These are phyloP conservation scores for Lithophane leautieri DNA, from an alignment of 2,888 invertebrate species.

Conservation along the genomic window DNA sequence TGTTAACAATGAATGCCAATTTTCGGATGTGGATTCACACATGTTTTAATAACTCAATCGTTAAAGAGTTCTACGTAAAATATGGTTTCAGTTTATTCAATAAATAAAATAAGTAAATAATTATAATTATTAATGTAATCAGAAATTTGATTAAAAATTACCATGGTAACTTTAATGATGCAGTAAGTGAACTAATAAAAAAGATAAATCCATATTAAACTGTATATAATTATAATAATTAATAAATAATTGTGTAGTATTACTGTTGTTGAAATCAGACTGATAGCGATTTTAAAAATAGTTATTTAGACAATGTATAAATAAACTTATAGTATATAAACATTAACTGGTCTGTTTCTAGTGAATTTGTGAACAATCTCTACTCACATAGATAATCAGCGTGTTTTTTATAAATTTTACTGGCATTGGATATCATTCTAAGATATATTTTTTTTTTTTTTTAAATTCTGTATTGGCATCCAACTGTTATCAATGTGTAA, in stretches of 20 bases:
- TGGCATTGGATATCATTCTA: conserved; percentile 23
- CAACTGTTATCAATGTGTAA: conserved; percentile 11
- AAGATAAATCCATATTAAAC: conserved; percentile 29
- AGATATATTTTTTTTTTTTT: too few species aligned
- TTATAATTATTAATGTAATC: background rate
- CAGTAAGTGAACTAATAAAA: conserved; percentile 10
- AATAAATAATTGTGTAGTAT: conserved; percentile 66
- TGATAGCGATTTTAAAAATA: conserved; percentile 81
- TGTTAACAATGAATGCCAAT: too few species aligned
- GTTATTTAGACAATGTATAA: conserved; percentile 62
- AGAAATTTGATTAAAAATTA: background rate
- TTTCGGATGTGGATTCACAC: too few species aligned
- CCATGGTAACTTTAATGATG: background rate
- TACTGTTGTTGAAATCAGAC: conserved; percentile 85
- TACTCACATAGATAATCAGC: conserved; percentile 31
- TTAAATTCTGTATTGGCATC: too few species aligned
- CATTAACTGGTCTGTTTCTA: conserved; percentile 50
- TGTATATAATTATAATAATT: conserved; percentile 58
- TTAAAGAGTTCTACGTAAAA: background rate
- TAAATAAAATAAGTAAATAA: background rate
- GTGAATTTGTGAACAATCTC: conserved; percentile 45
- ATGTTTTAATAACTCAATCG: too few species aligned
- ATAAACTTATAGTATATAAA: conserved; percentile 33
- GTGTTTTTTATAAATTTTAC: conserved; percentile 37
- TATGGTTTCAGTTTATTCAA: background rate